Conservation (phyloP, 2,888 invertebrate species). For the Hypomecis punctinalis region DNA sequence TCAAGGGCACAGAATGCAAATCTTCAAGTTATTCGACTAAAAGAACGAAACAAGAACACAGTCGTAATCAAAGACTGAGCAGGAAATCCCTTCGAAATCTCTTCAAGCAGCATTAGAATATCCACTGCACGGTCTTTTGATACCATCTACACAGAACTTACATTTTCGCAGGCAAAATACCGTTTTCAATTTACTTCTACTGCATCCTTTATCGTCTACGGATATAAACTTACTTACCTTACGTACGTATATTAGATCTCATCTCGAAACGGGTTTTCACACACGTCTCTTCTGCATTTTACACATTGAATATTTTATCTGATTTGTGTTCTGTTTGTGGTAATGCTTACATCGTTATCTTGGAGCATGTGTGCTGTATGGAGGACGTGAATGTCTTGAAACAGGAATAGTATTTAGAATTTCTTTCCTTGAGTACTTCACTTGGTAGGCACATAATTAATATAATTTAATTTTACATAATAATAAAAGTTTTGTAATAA, state of each 20-base stretch:
- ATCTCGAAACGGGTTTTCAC: conserved; percentile 44
- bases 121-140: conserved; percentile 20
- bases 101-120: conserved; percentile 19
- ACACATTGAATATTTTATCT: conserved; percentile 38
- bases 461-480: no score
- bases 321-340: conserved; percentile 23
- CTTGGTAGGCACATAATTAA: no score
- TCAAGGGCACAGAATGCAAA: conserved; percentile 1
- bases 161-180: conserved; percentile 40
- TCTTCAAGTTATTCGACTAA: conserved; percentile 3
- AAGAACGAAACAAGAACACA: conserved; percentile 17
- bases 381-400: no score
- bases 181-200: conserved; percentile 52
- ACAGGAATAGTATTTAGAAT: no score
- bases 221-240: conserved; percentile 52
- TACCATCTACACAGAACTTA: conserved; percentile 22
- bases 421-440: no score
- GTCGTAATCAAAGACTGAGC: conserved; percentile 17
- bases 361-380: no score
- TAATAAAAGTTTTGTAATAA: no score
- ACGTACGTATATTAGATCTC: conserved; percentile 48
- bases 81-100: conserved; percentile 18
- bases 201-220: conserved; percentile 48
- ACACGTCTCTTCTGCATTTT: conserved; percentile 43
- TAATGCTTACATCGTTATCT: neutral